A percentile compares a stretch with the other conserved stretches of the same genome.
Evolutionary conservation across 2,888 invertebrate genomes (phyloP).

Genomic region (Aspidapion aeneum): DNA sequence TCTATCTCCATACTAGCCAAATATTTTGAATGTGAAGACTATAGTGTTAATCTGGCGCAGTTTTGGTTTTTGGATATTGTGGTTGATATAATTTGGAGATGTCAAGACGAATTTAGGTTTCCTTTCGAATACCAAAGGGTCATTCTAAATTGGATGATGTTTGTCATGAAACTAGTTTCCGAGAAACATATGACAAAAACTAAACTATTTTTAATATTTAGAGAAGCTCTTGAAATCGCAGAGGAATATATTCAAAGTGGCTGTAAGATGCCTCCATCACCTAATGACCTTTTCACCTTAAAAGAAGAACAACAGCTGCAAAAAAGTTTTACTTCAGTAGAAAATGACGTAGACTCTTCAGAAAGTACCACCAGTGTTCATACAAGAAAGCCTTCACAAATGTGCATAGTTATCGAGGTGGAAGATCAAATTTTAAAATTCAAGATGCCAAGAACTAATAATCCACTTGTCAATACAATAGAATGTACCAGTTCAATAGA

Average conservation of each 20-base stretch:
- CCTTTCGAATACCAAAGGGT: constrained; percentile 39
- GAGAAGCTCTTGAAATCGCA: constrained; percentile 39
- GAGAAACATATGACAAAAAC: constrained; percentile 37
- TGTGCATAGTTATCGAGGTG: neutral
- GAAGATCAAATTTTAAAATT: neutral
- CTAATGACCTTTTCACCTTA: constrained; percentile 35
- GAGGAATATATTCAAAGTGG: constrained; percentile 40
- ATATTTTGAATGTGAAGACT: constrained; percentile 38
- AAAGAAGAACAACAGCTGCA: constrained; percentile 3
- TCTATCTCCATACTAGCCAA: constrained; percentile 37
- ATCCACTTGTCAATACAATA: neutral
- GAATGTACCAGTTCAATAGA: neutral
- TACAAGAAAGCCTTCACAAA: neutral
- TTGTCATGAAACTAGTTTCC: constrained; percentile 41
- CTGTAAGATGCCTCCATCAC: constrained; percentile 34
- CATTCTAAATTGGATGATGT: constrained; percentile 43
- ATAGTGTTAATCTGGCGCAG: constrained; percentile 39
- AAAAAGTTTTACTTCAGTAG: neutral
- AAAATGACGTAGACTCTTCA: neutral
- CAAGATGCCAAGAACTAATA: constrained; percentile 7
- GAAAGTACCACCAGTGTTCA: neutral
- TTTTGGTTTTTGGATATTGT: constrained; percentile 48
- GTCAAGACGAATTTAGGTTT: constrained; percentile 45
- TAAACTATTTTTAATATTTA: constrained; percentile 39
- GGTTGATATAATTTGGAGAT: constrained; percentile 45